Evolutionary conservation across 2,797 vertebrate species (phyloP).

Genomic region (Gouania willdenowi): DNA sequence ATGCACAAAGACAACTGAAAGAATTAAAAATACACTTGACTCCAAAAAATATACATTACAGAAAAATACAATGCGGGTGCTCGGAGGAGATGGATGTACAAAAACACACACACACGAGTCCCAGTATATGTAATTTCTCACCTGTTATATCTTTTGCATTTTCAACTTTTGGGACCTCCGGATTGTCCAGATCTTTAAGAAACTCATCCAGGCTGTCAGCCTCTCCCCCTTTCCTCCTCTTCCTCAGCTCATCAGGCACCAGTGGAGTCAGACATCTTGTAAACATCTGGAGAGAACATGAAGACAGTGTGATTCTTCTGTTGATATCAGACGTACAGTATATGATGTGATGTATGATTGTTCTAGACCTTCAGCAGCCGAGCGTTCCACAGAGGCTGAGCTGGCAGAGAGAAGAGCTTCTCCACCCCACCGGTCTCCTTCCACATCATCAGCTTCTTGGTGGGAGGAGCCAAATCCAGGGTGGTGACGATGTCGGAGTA

Average conservation of each 20-base stretch:
- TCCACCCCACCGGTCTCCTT: constrained; percentile 95
- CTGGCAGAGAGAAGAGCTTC: constrained; percentile 94
- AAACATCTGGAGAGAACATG: constrained; percentile 78
- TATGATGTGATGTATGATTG: too few relatives aligned
- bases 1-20: too few relatives aligned
- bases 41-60: too few relatives aligned
- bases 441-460: constrained; percentile 98
- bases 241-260: constrained; percentile 90
- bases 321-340: too few relatives aligned
- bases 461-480: constrained; percentile 92
- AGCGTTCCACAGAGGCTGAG: constrained; percentile 92
- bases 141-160: constrained; percentile 84
- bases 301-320: too few relatives aligned
- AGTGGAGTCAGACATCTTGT: constrained; percentile 92
- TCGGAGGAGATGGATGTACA: too few relatives aligned
- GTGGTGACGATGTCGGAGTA: constrained; percentile 97
- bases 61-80: too few relatives aligned
- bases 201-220: constrained; percentile 94
- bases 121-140: too few relatives aligned
- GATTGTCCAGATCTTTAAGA: constrained; percentile 93
- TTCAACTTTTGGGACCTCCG: constrained; percentile 90
- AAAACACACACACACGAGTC: too few relatives aligned
- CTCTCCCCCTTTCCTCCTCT: constrained; percentile 92
- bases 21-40: too few relatives aligned
- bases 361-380: constrained; percentile 86